Percentiles rank a stretch among this genome's conserved stretches.
Evolutionary conservation across 2,113 vertebrate species (phyloP).

Genomic region (Oncorhynchus clarkii): DNA sequence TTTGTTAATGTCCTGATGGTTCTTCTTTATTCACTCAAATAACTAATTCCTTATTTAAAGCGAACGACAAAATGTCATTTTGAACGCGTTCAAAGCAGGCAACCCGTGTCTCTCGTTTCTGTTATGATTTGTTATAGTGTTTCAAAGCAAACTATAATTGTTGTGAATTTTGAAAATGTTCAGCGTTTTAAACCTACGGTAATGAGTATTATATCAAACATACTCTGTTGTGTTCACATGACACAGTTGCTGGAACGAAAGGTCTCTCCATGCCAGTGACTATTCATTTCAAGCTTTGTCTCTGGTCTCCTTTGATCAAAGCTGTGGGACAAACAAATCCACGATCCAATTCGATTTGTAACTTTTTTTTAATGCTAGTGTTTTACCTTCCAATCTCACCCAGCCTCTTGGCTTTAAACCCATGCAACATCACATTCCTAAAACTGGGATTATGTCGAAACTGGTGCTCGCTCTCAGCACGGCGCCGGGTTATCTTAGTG

Average conservation of each 20-base stretch:
- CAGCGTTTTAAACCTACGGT: too few relatives aligned
- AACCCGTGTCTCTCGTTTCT: conserved; percentile 39
- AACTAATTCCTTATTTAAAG: conserved; percentile 63
- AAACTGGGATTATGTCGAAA: conserved; percentile 47
- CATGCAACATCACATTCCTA: conserved; percentile 41
- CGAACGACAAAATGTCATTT: conserved; percentile 63
- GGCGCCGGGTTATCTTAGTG: conserved; percentile 62
- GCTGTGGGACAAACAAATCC: too few relatives aligned
- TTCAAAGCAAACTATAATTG: conserved; percentile 58
- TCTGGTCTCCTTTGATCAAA: too few relatives aligned
- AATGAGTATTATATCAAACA: too few relatives aligned
- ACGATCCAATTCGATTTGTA: background rate
- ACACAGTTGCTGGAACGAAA: too few relatives aligned
- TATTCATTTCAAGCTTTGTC: background rate
- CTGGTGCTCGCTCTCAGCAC: conserved; percentile 33
- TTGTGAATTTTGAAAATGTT: too few relatives aligned
- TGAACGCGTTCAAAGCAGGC: conserved; percentile 56
- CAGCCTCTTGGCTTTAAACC: conserved; percentile 36
- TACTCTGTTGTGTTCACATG: too few relatives aligned
- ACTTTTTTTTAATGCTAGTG: background rate
- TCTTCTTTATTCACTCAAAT: conserved; percentile 44
- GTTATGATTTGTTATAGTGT: conserved; percentile 39
- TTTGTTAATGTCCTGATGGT: conserved; percentile 66
- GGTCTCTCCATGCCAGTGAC: conserved; percentile 15
- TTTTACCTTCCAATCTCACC: conserved; percentile 29